A percentile compares a stretch with the other conserved stretches of the same genome.
phyloP scores from a whole-genome alignment of 37 sponge, comb jelly and placozoan species.

The Crambe crambe region DNA sequence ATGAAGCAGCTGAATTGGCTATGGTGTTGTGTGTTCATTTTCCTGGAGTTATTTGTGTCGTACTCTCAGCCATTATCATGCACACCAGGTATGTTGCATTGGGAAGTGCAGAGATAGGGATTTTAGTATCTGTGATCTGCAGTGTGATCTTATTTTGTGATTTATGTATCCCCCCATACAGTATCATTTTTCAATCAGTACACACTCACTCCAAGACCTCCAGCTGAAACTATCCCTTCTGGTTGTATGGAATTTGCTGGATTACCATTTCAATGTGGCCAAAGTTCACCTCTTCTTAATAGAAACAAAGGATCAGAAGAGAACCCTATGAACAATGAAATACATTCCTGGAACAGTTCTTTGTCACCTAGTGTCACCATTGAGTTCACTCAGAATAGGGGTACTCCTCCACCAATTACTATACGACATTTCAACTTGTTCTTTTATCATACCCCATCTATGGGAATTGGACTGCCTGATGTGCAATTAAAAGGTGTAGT shows the following conservation, averaged over 20 bases:
- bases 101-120: no score
- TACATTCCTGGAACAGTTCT: conserved; percentile 40
- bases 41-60: no score
- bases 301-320: conserved; percentile 6
- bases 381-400: neutral
- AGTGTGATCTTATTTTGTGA: no score
- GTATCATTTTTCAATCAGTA: neutral
- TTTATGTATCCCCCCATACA: no score
- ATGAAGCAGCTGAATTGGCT: no score
- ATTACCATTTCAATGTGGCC: neutral
- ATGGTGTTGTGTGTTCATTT: no score
- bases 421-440: conserved; percentile 38
- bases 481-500: no score
- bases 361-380: conserved; percentile 2
- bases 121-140: no score
- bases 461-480: conserved; percentile 50
- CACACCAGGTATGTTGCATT: no score
- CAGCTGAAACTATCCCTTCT: neutral
- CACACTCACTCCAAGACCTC: neutral
- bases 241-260: neutral
- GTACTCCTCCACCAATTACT: neutral
- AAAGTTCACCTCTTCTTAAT: neutral
- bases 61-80: no score
- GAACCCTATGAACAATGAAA: neutral
- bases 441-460: conserved; percentile 54